A percentile compares a stretch with the other conserved stretches of the same genome.
phyloP scores from a whole-genome alignment of 2,113 vertebrate genomes.

The Aegotheles bennettii region DNA sequence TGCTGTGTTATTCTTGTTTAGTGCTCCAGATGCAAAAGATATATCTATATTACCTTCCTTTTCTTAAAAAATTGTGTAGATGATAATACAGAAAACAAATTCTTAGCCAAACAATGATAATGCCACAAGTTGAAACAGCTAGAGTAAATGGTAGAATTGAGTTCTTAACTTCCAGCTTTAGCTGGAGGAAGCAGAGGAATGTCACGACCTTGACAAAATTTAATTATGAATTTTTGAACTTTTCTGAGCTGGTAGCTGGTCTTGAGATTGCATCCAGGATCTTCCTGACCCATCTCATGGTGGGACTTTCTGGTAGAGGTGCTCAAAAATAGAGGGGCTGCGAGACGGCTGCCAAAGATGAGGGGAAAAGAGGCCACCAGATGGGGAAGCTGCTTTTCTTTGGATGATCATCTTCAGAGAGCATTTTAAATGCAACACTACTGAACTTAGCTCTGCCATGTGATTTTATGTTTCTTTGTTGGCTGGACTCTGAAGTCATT shows the following conservation, averaged over 20 bases:
- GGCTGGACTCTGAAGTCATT: constrained; percentile 8
- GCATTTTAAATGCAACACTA: not conserved
- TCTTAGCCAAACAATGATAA: not conserved
- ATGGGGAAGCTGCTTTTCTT: not conserved
- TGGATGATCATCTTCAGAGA: not conserved
- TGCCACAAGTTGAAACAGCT: not conserved
- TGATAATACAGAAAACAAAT: not conserved
- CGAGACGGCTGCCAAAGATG: not conserved
- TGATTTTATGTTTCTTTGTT: not conserved
- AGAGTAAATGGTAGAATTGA: not conserved
- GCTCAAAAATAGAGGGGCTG: not conserved
- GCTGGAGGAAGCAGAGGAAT: not conserved
- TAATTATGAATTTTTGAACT: not conserved
- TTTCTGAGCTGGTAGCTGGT: not conserved
- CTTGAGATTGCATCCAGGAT: not conserved
- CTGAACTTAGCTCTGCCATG: not conserved
- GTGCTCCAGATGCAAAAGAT: not conserved
- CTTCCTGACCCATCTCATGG: not conserved
- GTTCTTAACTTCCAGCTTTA: not conserved
- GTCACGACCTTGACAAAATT: not conserved
- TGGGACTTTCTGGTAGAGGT: not conserved
- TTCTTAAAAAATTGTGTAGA: not conserved
- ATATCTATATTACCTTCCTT: not conserved
- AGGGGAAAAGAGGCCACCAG: not conserved
- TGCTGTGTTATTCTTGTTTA: not conserved